Conservation (phyloP, 2,888 invertebrate species). For the Dione vanillae region DNA sequence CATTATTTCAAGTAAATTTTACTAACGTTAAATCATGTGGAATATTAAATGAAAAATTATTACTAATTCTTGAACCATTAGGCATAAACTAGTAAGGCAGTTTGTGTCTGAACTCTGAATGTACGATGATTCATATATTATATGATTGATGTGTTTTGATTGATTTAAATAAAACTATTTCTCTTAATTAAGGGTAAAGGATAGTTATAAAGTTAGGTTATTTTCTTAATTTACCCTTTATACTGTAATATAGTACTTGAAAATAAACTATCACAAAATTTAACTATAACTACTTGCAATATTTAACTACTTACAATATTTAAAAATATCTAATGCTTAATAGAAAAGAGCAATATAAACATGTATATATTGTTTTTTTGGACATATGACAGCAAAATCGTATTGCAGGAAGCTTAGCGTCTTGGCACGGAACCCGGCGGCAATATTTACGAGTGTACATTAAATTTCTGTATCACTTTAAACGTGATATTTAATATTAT, state of each 20-base stretch:
- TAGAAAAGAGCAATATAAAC: conserved; percentile 11
- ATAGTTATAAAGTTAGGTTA: too few species aligned
- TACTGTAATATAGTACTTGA: too few species aligned
- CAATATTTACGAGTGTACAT: conserved; percentile 54
- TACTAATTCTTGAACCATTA: background rate
- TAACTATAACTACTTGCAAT: too few species aligned
- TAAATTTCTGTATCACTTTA: conserved; percentile 49
- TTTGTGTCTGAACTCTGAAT: too few species aligned
- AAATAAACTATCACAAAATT: too few species aligned
- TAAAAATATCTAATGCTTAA: background rate
- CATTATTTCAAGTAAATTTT: background rate
- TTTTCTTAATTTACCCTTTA: too few species aligned
- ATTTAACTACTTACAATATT: background rate
- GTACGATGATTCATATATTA: too few species aligned
- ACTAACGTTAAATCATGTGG: background rate
- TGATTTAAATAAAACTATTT: too few species aligned
- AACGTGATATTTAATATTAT: conserved; percentile 42
- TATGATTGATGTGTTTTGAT: too few species aligned
- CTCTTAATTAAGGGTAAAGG: too few species aligned
- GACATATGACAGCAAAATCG: conserved; percentile 58
- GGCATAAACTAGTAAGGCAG: too few species aligned
- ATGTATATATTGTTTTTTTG: conserved; percentile 49
- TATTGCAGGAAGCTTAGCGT: conserved; percentile 54
- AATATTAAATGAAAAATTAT: background rate
- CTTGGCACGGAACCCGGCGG: conserved; percentile 56